Percentiles rank a stretch among this genome's conserved stretches.
Conservation (phyloP, 1,140 invertebrate genomes). For the Lepeophtheirus salmonis region DNA sequence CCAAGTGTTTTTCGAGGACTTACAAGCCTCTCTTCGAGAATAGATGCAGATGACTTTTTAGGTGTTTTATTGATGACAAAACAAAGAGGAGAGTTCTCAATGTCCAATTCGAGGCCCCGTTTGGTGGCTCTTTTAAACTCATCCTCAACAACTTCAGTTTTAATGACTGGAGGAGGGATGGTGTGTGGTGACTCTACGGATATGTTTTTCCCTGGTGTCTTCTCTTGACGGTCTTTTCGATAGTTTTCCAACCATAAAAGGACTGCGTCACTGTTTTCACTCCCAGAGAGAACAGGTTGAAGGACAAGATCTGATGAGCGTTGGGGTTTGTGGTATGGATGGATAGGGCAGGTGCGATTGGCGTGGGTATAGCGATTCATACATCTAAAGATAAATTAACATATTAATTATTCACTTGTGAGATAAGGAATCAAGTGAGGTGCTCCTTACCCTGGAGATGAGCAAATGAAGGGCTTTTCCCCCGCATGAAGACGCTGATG, state of each 20-base stretch:
- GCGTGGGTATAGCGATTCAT: conserved; percentile 51
- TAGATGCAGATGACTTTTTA: background rate
- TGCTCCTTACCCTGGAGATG: conserved; percentile 37
- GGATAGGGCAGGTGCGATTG: conserved; percentile 48
- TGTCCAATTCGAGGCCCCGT: background rate
- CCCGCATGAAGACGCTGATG: conserved; percentile 61
- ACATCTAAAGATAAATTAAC: conserved; percentile 33
- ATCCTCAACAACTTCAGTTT: background rate
- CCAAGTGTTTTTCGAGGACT: conserved; percentile 6
- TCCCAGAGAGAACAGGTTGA: conserved; percentile 28
- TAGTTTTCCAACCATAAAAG: conserved; percentile 36
- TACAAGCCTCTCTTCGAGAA: background rate
- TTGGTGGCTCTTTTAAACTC: background rate
- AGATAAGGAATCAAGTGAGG: background rate
- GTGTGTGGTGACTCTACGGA: background rate
- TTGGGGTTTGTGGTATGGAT: conserved; percentile 38
- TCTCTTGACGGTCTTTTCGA: conserved; percentile 29
- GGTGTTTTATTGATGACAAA: background rate
- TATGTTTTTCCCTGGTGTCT: conserved; percentile 30
- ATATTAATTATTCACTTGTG: conserved; percentile 57
- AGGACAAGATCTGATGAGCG: conserved; percentile 35
- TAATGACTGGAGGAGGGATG: background rate
- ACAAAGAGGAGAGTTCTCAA: background rate
- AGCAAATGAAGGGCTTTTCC: conserved; percentile 59
- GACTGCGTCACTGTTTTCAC: conserved; percentile 34